These are phyloP conservation scores for Eulemur rubriventer DNA, from an alignment of 2,797 vertebrate genomes.

Conservation along the genomic window DNA sequence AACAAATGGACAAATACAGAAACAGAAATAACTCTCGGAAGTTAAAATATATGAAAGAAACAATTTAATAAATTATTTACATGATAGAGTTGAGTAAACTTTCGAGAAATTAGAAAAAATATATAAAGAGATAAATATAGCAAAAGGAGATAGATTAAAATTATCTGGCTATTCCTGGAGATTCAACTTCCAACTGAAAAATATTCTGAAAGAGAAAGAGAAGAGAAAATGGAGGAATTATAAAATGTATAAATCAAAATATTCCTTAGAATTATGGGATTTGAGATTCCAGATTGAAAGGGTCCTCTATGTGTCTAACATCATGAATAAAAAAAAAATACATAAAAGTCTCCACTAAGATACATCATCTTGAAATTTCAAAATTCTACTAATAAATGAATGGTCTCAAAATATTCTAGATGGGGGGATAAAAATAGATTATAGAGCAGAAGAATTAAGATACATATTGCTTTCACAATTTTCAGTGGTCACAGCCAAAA, in stretches of 20 bases:
- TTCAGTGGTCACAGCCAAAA: background rate
- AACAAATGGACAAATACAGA: background rate
- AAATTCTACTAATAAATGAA: background rate
- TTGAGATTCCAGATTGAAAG: background rate
- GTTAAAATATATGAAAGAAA: background rate
- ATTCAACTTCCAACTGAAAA: background rate
- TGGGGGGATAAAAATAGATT: background rate
- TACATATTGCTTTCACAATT: background rate
- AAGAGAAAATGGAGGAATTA: background rate
- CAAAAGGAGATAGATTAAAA: background rate
- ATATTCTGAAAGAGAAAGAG: background rate
- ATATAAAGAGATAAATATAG: background rate
- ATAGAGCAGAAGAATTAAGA: background rate
- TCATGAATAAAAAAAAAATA: slow-evolving; percentile 4
- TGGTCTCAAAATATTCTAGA: background rate
- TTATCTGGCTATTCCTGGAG: background rate
- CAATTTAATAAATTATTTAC: background rate
- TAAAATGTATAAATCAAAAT: background rate
- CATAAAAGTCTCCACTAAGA: background rate
- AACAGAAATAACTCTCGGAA: background rate
- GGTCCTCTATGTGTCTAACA: background rate
- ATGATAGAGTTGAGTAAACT: background rate
- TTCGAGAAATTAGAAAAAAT: background rate
- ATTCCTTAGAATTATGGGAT: background rate
- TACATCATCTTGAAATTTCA: background rate